Base-by-base conservation (phyloP, 2,797 vertebrate species). In the Falco berigora region DNA sequence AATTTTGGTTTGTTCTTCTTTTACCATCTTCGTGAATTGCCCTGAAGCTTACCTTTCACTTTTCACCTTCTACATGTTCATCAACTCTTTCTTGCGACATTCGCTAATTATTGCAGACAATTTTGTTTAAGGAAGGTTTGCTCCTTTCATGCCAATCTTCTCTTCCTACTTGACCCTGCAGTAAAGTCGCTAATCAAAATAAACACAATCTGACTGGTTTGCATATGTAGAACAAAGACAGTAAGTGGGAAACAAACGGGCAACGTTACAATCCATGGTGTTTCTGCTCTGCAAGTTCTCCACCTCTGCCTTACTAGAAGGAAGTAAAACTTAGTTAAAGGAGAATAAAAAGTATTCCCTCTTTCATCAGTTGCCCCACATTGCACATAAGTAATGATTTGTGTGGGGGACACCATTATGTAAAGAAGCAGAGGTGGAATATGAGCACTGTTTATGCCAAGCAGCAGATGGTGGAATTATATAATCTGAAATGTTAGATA, bases 391-490 rank as follows among this genome's bases (percentile, higher is more conserved):
- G 32, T 5, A 10, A 21, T 2, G 22, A 23, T 27, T 8, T 21
- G 40, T 23, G 12, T 6, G 28, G 77, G 56, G 75, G 66, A 53
- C 61, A 49, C 30, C 22, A 2, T 17, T 42, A 40, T 7, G 38
- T 16, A 61, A 69, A 76, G 50, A 36, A 78, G 86, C 82, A 93
- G 92, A 91, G 91, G 78, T 93, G 74, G 66, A 49, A 47, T 23
- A 61, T 28, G 46, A 94, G 38, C n/a, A 19, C 50, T 91, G 80
- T 93, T 87, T 72, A 59, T 79, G 56, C 50, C 84, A 86, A 94
- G 91, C 85, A 91, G 87, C 91, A 96, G 96, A 94, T 95, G 94
- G 92, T 92, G 66, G 62, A 67, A 84, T 96, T 95, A 89, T 62
- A 73, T 91, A 84, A 95, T 64, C 50, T 50, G 49, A 55, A 69